A percentile compares a stretch with the other conserved stretches of the same genome.
These are phyloP conservation scores for Dinoponera quadriceps DNA, from an alignment of 1,140 invertebrate genomes.

Conservation along the genomic window DNA sequence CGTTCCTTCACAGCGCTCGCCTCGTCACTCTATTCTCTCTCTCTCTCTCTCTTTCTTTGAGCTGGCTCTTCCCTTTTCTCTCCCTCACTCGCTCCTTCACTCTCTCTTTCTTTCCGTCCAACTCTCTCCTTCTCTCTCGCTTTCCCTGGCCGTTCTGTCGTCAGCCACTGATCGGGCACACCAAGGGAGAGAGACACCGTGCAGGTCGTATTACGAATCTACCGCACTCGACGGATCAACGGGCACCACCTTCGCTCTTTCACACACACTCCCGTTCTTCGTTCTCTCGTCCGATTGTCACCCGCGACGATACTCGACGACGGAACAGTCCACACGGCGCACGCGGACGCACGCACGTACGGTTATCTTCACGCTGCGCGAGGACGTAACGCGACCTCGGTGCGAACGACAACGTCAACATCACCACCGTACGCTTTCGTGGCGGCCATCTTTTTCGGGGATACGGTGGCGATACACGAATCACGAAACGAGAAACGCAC, in stretches of 20 bases:
- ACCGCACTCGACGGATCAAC: constrained; percentile 65
- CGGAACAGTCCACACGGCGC: constrained; percentile 42
- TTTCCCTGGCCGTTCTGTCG: constrained; percentile 38
- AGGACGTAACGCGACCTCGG: constrained; percentile 79
- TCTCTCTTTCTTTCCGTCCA: constrained; percentile 28
- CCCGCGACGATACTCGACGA: constrained; percentile 56
- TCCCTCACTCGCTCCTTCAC: constrained; percentile 13
- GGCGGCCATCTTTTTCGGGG: constrained; percentile 84
- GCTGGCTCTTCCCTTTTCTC: constrained; percentile 35
- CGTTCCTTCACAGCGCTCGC: constrained; percentile 44
- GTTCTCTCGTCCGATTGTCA: constrained; percentile 59
- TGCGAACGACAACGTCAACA: constrained; percentile 82
- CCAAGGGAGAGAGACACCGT: constrained; percentile 31
- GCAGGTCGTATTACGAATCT: constrained; percentile 43
- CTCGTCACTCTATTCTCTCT: constrained; percentile 35
- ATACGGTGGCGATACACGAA: constrained; percentile 67
- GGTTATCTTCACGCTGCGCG: constrained; percentile 74
- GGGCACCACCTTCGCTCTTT: constrained; percentile 56
- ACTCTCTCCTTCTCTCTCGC: constrained; percentile 32
- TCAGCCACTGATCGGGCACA: constrained; percentile 5
- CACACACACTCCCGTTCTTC: constrained; percentile 36
- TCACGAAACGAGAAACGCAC: constrained; percentile 68
- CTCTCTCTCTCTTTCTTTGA: constrained; percentile 24
- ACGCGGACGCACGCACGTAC: constrained; percentile 65
- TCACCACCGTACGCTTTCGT: constrained; percentile 84